Evolutionary conservation across 2,888 invertebrate species (phyloP), one percentile per base, ranked within the genome.

Genomic region (Scrobipalpa atriplicella): DNA sequence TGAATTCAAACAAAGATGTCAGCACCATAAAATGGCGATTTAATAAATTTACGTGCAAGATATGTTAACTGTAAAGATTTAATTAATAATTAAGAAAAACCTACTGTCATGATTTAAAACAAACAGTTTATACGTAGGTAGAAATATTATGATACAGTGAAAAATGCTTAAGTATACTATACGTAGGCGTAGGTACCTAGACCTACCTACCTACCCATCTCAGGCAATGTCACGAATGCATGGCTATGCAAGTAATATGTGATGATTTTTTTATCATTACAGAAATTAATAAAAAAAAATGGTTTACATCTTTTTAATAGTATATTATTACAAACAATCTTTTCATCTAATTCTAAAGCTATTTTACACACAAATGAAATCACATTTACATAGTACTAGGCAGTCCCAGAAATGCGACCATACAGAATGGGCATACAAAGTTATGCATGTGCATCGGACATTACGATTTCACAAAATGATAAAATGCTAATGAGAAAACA

Each of bases 401-500:
- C 29, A 58, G 43, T n/a, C 19, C 36, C 56, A 56, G 29, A 64
- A 67, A 64, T 62, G 52, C 18, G 47, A 65, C 16, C 19, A 41
- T 47, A 21, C 16, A 2, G 39, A 18, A 29, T n/a, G 39, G 18
- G 29, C 41, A 47, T 52, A 52, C 52, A 36, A 52, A 52, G 36
- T 63, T 36, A 52, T 52, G 38, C 51, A 38, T 43, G 39, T 52
- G 38, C 29, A 38, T 43, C 16, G 29, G 39, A 66, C 38, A 29
- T 51, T 61, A 36, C 38, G 70, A 76, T 75, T 68, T 66, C 67
- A 71, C 69, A 67, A 72, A 64, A 64, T 68, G 73, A 80, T 83
- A 80, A 79, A 75, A 80, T 78, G 75, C 67, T 77, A 79, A 80
- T 82, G 75, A 79, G 80, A 74, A 72, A 70, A 73, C 73, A 38